Percentiles rank a stretch among this genome's conserved stretches.
phyloP scores from a whole-genome alignment of 92 coral and sea anemone species.

The Scolanthus callimorphus region DNA sequence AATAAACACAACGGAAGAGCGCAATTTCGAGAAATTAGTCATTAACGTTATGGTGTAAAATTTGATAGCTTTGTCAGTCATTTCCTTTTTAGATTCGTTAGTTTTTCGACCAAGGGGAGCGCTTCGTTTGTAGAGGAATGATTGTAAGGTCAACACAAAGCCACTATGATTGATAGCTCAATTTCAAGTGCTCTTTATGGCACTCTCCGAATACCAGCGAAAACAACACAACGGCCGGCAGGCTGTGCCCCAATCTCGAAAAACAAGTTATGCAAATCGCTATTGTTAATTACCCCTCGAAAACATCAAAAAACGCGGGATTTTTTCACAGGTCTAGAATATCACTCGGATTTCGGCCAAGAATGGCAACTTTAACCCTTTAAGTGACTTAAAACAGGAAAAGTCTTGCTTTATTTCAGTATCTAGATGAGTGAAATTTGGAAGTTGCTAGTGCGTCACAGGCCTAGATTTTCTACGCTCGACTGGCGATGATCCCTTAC shows the following conservation, averaged over 20 bases:
- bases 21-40: no score
- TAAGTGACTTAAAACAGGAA: no score
- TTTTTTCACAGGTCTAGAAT: no score
- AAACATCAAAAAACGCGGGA: no score
- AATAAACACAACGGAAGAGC: no score
- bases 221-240: not conserved
- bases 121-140: not conserved
- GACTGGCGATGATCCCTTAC: not conserved
- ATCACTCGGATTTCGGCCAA: no score
- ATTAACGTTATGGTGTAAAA: no score
- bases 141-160: not conserved
- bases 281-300: not conserved
- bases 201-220: not conserved
- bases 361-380: no score
- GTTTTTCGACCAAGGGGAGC: not conserved
- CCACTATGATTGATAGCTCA: not conserved
- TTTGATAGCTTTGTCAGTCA: no score
- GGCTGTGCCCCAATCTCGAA: slow-evolving; percentile 13
- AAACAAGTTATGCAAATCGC: slow-evolving; percentile 38
- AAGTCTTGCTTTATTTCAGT: not conserved
- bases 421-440: not conserved
- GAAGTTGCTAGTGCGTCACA: no score
- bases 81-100: no score
- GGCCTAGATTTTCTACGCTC: not conserved
- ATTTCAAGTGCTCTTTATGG: not conserved